Evolutionary conservation across 2,888 invertebrate species (phyloP), one percentile per base, ranked within the genome.

Genomic region (Plebejus argus): DNA sequence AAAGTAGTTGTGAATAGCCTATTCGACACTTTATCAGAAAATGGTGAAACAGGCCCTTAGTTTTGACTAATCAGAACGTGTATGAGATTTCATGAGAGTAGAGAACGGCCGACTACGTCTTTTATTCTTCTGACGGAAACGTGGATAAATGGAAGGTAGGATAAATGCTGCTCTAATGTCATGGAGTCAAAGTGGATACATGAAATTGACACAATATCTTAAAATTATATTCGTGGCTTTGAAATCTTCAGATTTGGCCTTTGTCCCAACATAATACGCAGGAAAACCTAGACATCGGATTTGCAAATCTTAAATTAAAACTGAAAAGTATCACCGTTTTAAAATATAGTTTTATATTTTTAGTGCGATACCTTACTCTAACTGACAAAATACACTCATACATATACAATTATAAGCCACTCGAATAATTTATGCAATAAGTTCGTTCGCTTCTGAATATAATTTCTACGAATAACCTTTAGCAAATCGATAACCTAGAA

Each of bases 131-230:
- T 45, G 45, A 45, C 3, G 8, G 39, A 2, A 8, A 10, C 8
- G 8, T 39, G 45, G 10, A 45, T 12, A 45, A 10, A 45, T 45
- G 10, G 10, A 35, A 45, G 45, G 45, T 10, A 45, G 1, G 10
- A 8, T 45, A 45, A 10, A 10, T 45, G 45, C 39, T 39, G 39
- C 39, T 45, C 45, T 45, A 12, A 45, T 45, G 10, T 45, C 10
- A 45, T 45, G 45, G 45, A 45, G 3, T 10, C 45, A 45, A 3
- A 45, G 45, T 45, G 45, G 45, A 45, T 12, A 12, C 45, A 10
- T 12, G 3, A 45, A 45, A 83, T 83, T 83, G 83, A 85, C 84
- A 85, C 84, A n/a, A n/a, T n/a, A 18, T 53, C 28, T 28, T 49
- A 53, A 72, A 74, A 49, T 74, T 53, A 33, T 28, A 49, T 74